Percentiles rank a stretch among this genome's conserved stretches.
phyloP scores from a whole-genome alignment of 2,113 vertebrate genomes.

The Microtus ochrogaster region DNA sequence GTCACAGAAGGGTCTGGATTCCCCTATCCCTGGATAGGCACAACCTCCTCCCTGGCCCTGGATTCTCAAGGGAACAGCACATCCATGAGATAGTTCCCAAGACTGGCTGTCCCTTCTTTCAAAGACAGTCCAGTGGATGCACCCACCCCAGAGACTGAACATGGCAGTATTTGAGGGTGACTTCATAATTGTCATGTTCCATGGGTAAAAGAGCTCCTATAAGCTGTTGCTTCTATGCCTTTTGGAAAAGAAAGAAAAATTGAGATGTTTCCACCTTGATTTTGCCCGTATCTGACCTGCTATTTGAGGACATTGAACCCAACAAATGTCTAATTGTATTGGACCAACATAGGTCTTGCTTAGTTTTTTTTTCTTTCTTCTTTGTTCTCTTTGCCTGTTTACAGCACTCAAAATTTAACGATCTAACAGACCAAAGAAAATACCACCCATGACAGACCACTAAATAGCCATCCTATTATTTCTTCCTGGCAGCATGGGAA shows the following conservation, averaged over 20 bases:
- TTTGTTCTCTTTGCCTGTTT: slow-evolving; percentile 5
- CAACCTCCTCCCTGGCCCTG: neutral
- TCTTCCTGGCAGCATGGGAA: neutral
- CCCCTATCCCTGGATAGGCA: neutral
- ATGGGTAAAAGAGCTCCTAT: neutral
- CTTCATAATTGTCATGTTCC: neutral
- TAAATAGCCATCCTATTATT: neutral
- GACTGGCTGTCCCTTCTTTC: neutral
- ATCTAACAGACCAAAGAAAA: slow-evolving; percentile 2
- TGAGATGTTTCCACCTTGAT: neutral
- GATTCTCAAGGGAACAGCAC: neutral
- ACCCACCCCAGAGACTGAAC: neutral
- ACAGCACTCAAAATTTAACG: neutral
- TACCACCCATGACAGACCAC: neutral
- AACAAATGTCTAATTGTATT: neutral
- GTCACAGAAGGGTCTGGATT: neutral
- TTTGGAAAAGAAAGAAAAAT: neutral
- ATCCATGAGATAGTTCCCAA: neutral
- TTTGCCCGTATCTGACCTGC: neutral
- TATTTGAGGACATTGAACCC: neutral
- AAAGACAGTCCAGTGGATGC: neutral
- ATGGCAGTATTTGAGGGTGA: neutral
- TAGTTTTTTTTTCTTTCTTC: neutral
- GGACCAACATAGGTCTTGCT: neutral
- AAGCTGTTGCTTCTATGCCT: neutral